Base-by-base conservation (phyloP, 2,113 vertebrate genomes). In the Hylia prasina region DNA sequence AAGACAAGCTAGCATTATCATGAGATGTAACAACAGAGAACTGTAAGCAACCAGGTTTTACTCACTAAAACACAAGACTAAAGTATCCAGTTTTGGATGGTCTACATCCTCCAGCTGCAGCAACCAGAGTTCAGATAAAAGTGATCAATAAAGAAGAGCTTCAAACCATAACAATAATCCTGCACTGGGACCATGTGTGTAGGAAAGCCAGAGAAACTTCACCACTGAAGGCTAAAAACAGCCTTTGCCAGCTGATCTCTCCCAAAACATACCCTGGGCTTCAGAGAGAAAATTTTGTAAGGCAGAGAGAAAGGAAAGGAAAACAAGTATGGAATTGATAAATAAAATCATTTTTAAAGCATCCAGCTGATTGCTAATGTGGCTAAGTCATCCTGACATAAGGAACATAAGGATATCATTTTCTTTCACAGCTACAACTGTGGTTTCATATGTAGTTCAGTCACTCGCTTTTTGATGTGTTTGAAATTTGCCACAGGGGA, bases 261-360 rank as follows among this genome's bases (percentile, higher is more conserved):
- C 79, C 42, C 57, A 90, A 87, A 94, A 82, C 58, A 48, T 54
- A 79, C 11, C 50, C 47, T 77, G 21, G 42, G 39, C 35, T 86
- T 80, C 75, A 94, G 71, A 45, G 18, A 76, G 19, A 70, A 76
- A 80, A 80, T 42, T 65, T 57, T 80, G 28, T 90, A 80, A 72
- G n/a, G 57, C 66, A 88, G 58, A 45, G 54, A 90, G 42, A 93
- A 90, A 97, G 44, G 10, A 93, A 53, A 70, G 40, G 23, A 90
- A 95, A 95, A 93, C 66, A 95, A 97, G 89, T 89, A 75, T 95
- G 95, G 93, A 94, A 97, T 64, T 73, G 68, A 97, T 95, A 91
- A 96, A 93, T 82, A 95, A 91, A 90, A 90, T 73, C 3, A 92
- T 42, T 92, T 92, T 85, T 80, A 88, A 93, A 92, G 68, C 82